Conservation (phyloP, 64 coral and sea anemone species). For the Dendronephthya gigantea region DNA sequence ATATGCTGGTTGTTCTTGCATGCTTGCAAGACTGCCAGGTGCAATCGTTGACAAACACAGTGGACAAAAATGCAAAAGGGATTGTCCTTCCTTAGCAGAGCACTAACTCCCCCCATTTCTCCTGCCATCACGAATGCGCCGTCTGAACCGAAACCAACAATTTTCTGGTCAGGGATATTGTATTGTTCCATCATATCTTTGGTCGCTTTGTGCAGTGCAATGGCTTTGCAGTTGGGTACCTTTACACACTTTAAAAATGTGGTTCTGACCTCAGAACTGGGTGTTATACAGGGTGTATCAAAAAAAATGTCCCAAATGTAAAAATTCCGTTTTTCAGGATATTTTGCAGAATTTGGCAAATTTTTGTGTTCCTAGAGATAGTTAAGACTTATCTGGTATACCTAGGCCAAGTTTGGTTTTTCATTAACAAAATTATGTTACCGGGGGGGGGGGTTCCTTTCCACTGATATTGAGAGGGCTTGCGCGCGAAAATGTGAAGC, state of each 20-base stretch:
- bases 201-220: not conserved
- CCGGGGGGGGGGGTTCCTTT: too few species aligned
- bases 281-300: too few species aligned
- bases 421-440: too few species aligned
- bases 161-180: not conserved
- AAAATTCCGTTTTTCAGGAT: too few species aligned
- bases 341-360: too few species aligned
- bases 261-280: not conserved
- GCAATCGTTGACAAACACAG: not conserved
- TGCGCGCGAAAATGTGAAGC: too few species aligned
- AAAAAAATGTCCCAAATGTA: too few species aligned
- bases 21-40: not conserved
- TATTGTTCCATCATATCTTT: not conserved
- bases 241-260: not conserved
- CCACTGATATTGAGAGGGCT: too few species aligned
- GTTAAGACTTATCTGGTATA: too few species aligned
- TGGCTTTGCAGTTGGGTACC: not conserved
- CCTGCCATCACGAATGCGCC: not conserved
- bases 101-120: not conserved
- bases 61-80: not conserved
- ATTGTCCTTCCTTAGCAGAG: not conserved
- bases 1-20: too few species aligned
- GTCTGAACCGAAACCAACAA: slow-evolving; percentile 1
- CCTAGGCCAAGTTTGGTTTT: too few species aligned
- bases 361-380: too few species aligned